These are phyloP conservation scores for Epicauta chinensis DNA, from an alignment of 1,140 invertebrate genomes.

Conservation along the genomic window DNA sequence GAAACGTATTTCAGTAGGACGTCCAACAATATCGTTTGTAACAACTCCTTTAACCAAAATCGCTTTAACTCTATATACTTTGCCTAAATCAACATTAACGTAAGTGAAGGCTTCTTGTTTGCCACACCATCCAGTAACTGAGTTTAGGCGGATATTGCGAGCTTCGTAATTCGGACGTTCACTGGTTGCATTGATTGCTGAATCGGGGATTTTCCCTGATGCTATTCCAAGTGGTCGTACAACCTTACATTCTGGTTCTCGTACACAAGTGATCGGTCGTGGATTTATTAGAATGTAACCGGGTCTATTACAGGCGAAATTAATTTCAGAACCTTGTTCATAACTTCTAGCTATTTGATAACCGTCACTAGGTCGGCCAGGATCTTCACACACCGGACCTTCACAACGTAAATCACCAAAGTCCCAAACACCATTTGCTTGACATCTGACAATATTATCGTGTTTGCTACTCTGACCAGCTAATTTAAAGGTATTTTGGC, in stretches of 20 bases:
- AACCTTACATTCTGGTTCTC: slow-evolving; percentile 90
- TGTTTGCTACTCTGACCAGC: slow-evolving; percentile 86
- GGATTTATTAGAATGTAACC: slow-evolving; percentile 91
- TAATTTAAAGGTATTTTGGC: slow-evolving; percentile 91
- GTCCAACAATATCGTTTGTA: slow-evolving; percentile 88
- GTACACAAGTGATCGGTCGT: slow-evolving; percentile 81
- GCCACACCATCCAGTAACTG: slow-evolving; percentile 92
- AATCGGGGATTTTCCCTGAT: slow-evolving; percentile 88
- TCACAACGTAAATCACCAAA: slow-evolving; percentile 94
- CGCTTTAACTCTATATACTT: slow-evolving; percentile 83
- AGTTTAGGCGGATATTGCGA: slow-evolving; percentile 82
- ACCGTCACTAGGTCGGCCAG: slow-evolving; percentile 87
- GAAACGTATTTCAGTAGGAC: slow-evolving; percentile 91
- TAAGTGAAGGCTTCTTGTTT: slow-evolving; percentile 93
- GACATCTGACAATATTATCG: slow-evolving; percentile 87
- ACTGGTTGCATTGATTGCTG: slow-evolving; percentile 93
- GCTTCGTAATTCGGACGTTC: slow-evolving; percentile 89
- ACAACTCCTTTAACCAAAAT: slow-evolving; percentile 91
- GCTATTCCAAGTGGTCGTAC: slow-evolving; percentile 86
- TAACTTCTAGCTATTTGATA: slow-evolving; percentile 84
- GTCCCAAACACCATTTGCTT: slow-evolving; percentile 91
- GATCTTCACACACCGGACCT: slow-evolving; percentile 92
- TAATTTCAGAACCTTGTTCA: slow-evolving; percentile 86
- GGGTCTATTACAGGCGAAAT: slow-evolving; percentile 82
- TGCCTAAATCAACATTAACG: slow-evolving; percentile 88